Evolutionary conservation across 2,888 invertebrate genomes (phyloP).

Genomic region (Xylophagus ater): DNA sequence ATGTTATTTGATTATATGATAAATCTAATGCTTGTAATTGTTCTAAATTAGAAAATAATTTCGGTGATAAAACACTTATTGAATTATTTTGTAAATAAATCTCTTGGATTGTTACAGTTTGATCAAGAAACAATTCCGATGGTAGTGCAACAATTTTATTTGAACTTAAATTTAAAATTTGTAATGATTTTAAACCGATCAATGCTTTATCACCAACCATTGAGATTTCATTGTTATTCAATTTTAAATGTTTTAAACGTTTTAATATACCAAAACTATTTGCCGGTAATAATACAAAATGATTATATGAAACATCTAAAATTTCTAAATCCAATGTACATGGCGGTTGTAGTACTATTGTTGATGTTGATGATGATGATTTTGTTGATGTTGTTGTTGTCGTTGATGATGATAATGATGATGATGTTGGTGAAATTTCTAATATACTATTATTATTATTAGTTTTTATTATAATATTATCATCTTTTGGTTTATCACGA

Average conservation of each 20-base stretch:
- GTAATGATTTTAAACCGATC: conserved; percentile 66
- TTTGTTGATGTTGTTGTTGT: conserved; percentile 21
- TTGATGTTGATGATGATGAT: not conserved
- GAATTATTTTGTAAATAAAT: conserved; percentile 87
- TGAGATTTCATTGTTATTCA: conserved; percentile 81
- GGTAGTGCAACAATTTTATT: conserved; percentile 85
- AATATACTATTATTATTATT: conserved; percentile 12
- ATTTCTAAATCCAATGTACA: conserved; percentile 73
- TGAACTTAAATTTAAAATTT: conserved; percentile 78
- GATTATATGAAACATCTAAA: conserved; percentile 74
- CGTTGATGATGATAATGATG: conserved; percentile 31
- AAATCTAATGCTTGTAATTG: conserved; percentile 72
- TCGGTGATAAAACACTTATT: conserved; percentile 72
- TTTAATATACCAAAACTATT: conserved; percentile 71
- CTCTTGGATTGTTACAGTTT: conserved; percentile 68
- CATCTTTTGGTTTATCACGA: conserved; percentile 42
- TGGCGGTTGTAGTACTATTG: conserved; percentile 32
- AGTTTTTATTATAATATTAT: not conserved
- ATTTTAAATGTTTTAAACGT: conserved; percentile 65
- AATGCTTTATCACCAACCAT: conserved; percentile 79
- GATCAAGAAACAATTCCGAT: conserved; percentile 71
- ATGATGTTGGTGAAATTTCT: conserved; percentile 7
- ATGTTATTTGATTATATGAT: conserved; percentile 75
- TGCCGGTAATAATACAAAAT: conserved; percentile 70
- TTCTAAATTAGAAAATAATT: conserved; percentile 73